Conservation (phyloP, 2,113 vertebrate species). For the Triplophysa dalaica region DNA sequence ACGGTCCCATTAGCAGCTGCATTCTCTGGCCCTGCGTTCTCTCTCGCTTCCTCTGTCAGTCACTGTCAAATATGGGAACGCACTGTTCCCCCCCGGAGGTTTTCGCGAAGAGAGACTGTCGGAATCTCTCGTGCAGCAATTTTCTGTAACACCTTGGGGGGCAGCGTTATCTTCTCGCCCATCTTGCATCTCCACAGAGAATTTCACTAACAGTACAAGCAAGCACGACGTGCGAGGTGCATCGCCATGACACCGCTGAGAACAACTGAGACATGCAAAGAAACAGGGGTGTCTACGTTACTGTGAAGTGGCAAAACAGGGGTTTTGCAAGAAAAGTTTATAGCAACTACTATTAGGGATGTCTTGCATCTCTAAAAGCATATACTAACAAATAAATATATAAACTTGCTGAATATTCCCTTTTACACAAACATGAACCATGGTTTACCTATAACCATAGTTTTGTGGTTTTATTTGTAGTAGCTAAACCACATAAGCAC, state of each 20-base stretch:
- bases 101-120: slow-evolving; percentile 6
- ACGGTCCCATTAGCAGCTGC: slow-evolving; percentile 29
- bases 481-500: too few species aligned
- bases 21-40: slow-evolving; percentile 6
- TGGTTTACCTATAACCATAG: too few species aligned
- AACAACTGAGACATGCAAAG: background rate
- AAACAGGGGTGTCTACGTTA: background rate
- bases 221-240: background rate
- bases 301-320: background rate
- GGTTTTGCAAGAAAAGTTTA: too few species aligned
- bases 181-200: slow-evolving; percentile 12
- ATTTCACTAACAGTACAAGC: slow-evolving; percentile 7
- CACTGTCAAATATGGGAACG: slow-evolving; percentile 15
- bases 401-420: too few species aligned
- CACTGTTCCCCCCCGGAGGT: slow-evolving; percentile 11
- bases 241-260: background rate
- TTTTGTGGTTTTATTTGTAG: too few species aligned
- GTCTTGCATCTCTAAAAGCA: too few species aligned
- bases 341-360: too few species aligned
- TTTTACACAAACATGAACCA: too few species aligned
- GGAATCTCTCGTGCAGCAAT: slow-evolving; percentile 8
- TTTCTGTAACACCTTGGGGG: slow-evolving; percentile 25
- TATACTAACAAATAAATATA: too few species aligned
- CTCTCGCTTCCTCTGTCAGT: slow-evolving; percentile 19
- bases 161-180: background rate